These are phyloP conservation scores for Sprattus sprattus DNA, from an alignment of 2,113 vertebrate genomes.

Conservation along the genomic window DNA sequence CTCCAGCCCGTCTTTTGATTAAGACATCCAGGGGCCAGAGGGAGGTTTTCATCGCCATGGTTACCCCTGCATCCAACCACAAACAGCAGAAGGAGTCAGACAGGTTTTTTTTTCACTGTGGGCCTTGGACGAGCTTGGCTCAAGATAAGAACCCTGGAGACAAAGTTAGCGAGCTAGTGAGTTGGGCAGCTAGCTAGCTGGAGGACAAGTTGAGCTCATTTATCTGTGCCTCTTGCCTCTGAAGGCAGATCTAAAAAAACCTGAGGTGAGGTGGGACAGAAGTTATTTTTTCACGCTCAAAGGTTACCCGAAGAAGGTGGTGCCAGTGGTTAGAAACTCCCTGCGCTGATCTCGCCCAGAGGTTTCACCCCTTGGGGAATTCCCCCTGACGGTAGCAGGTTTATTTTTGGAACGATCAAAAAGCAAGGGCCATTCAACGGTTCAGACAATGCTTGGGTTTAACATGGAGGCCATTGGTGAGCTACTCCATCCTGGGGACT, in stretches of 20 bases:
- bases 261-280: background rate
- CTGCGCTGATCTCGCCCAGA: background rate
- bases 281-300: background rate
- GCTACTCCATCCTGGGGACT: background rate
- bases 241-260: background rate
- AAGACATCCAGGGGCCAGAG: slow-evolving; percentile 40
- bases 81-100: background rate
- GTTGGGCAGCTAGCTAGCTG: background rate
- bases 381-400: background rate
- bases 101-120: background rate
- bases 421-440: background rate
- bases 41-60: slow-evolving; percentile 50
- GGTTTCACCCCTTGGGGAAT: background rate
- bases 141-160: background rate
- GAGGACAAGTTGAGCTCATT: background rate
- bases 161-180: background rate
- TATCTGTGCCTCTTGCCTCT: background rate
- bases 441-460: background rate
- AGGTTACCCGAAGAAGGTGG: background rate
- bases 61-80: background rate
- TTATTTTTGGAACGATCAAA: background rate
- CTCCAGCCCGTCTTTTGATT: slow-evolving; percentile 44
- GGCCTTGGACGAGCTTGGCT: background rate
- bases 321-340: background rate
- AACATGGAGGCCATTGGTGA: background rate